phyloP scores from a whole-genome alignment of 2,113 vertebrate genomes.

The Rhea pennata region DNA sequence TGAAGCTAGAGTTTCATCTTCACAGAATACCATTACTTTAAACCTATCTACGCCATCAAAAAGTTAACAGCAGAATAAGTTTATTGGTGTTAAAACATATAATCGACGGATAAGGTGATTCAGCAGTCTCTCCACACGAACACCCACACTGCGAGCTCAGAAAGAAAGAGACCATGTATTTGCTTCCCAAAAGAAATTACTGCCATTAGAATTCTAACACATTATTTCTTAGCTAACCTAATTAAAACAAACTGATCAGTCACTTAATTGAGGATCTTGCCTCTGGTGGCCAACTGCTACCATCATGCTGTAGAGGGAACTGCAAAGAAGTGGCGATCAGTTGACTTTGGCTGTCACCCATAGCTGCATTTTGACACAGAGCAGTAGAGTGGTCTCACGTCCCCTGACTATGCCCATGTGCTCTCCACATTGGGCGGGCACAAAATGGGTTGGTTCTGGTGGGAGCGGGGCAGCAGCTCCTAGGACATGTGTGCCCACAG shows the following conservation, averaged over 20 bases:
- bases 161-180: not conserved
- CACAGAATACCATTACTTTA: not conserved
- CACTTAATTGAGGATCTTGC: not conserved
- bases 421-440: not conserved
- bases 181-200: not conserved
- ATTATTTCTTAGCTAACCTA: not conserved
- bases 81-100: not conserved
- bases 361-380: not conserved
- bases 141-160: not conserved
- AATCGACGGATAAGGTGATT: not conserved
- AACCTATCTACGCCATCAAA: not conserved
- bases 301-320: not conserved
- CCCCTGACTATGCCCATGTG: rapidly evolving
- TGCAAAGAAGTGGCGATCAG: rapidly evolving
- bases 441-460: not conserved
- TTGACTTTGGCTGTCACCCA: not conserved
- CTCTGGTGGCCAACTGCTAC: not conserved
- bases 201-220: not conserved
- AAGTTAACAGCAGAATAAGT: not conserved
- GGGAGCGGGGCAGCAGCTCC: not conserved
- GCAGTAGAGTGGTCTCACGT: not conserved
- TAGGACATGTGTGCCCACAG: not conserved
- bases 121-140: not conserved
- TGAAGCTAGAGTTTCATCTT: not conserved
- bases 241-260: not conserved